Evolutionary conservation across 2,797 vertebrate genomes (phyloP), one percentile per base, ranked within the genome.

Genomic region (Pantherophis vulpinus): DNA sequence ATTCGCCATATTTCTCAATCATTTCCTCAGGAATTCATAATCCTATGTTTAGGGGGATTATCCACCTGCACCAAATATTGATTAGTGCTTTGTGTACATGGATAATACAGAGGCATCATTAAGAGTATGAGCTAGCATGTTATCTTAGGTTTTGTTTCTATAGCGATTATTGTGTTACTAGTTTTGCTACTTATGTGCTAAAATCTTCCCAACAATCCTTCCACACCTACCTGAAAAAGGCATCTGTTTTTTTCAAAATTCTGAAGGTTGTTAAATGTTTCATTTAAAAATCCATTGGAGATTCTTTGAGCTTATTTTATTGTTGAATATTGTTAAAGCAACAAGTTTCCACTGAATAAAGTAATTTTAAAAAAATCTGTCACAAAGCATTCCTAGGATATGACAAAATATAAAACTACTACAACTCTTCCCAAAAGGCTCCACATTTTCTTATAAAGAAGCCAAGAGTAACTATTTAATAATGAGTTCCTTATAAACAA

Each of bases 381-480:
- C 42, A 54, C 42, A 91, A 87, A 91, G 86, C 42, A 87, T 91
- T 91, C 79, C 58, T 32, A 61, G 51, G n/a, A 91, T 59, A 42
- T 58, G 55, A 42, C 90, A 79, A 91, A 91, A 83, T 60, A 86
- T 51, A 61, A 51, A 61, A 91, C 4, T 12, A 13, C 20, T 87
- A 6, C 23, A 86, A 86, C 5, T 54, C 42, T 87, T 63, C 18
- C 91, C 79, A 58, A 93, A 9, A 7, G 1, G 11, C 58, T 88
- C 25, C 89, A 51, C 8, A 86, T 92, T 23, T 93, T 20, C 42
- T 58, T 90, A 0, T n/a, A 59, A 0, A 89, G 74, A 92, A 3
- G 8, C 5, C 29, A 92, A 93, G 86, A 56, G 6, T 86, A 37
- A 8, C 11, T 42, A 92, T 95, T 63, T 59, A 89, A 94, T 95